phyloP scores from a whole-genome alignment of 2,888 invertebrate species.

The Macroteleia sp. region DNA sequence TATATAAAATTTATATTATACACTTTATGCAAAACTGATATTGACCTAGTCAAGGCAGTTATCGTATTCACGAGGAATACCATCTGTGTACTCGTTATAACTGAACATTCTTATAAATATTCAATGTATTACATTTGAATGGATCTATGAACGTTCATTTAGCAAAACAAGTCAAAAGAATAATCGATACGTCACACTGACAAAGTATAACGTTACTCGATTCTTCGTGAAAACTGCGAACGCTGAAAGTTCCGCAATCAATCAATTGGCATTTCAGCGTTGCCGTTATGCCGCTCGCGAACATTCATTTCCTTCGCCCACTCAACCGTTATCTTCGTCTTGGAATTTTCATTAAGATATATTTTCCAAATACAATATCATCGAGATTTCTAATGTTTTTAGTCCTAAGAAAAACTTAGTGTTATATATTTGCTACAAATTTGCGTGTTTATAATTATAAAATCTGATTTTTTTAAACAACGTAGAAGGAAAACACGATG shows the following conservation, averaged over 20 bases:
- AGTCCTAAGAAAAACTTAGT: too few species aligned
- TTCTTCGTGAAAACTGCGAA: constrained; percentile 22
- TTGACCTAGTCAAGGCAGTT: too few species aligned
- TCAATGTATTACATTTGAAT: constrained; percentile 20
- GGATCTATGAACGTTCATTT: constrained; percentile 15
- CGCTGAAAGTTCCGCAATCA: constrained; percentile 25
- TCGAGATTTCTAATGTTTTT: too few species aligned
- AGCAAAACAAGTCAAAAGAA: constrained; percentile 31
- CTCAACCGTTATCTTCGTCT: constrained; percentile 13
- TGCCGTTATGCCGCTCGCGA: constrained; percentile 3
- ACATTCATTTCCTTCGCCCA: constrained; percentile 34
- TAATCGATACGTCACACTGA: constrained; percentile 31
- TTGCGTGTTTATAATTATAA: too few species aligned
- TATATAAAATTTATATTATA: too few species aligned
- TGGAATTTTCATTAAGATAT: constrained; percentile 9
- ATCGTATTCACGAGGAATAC: too few species aligned
- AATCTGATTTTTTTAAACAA: too few species aligned
- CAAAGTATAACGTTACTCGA: constrained; percentile 24
- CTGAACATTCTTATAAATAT: constrained; percentile 32
- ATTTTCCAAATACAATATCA: constrained; percentile 13
- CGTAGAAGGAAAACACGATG: too few species aligned
- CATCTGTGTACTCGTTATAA: too few species aligned
- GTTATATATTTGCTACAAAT: too few species aligned
- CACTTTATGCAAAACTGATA: too few species aligned
- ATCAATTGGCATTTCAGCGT: constrained; percentile 31